Evolutionary conservation across 2,797 vertebrate genomes (phyloP), one percentile per base, ranked within the genome.

Genomic region (Chromis chromis): DNA sequence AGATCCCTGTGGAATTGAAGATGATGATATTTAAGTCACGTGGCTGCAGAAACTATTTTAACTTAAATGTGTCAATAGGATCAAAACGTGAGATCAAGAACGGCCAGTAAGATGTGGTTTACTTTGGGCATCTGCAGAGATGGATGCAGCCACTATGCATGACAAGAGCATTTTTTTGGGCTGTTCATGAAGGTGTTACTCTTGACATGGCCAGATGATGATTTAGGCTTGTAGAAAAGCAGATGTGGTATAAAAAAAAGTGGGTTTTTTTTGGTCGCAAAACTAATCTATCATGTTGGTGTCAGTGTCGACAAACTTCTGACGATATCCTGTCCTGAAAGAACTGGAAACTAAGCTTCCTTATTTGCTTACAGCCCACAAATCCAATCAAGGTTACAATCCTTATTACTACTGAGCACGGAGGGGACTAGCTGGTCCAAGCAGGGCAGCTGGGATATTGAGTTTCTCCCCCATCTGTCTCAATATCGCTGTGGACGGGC

Each of bases 401-500:
- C 77, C 74, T 82, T 74, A 76, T 81, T 82, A 76, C 69, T 39
- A 54, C 70, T 79, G 60, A 73, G 75, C 49, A 60, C 16, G 57
- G 57, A 77, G 70, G 39, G 53, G 58, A 73, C 54, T 46, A 46
- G 54, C 46, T 58, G 74, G 74, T 82, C 70, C 61, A 68, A 65
- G 76, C 54, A 84, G 78, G 65, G 76, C 54, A 84, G 78, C 76
- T 61, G 75, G 78, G 71, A 86, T 81, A 87, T 86, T 75, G 68
- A 85, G 67, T 85, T 86, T 85, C 89, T 54, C 42, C 40, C 53
- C 71, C 79, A 84, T 89, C 61, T 76, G 70, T 86, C 86, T 90
- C 79, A 54, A 82, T 76, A 83, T 69, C 61, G 31, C 76, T 46
- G 53, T 4, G 33, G 74, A 65, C 31, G 6, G 16, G 36, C 62